Evolutionary conservation across 64 coral and sea anemone species (phyloP).

Genomic region (Montipora capricornis): DNA sequence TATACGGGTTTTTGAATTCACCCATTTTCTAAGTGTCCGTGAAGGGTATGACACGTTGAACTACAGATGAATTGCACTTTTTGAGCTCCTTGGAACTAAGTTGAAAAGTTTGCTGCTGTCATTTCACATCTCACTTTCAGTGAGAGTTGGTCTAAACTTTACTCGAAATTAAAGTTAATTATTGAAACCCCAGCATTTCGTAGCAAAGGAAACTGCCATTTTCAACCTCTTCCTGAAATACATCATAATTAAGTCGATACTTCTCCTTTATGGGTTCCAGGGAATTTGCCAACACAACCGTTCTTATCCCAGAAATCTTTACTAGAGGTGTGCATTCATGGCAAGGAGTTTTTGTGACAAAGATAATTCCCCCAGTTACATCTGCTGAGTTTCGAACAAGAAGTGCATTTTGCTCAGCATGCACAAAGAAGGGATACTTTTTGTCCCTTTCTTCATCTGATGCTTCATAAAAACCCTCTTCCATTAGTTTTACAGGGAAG

Average conservation of each 20-base stretch:
- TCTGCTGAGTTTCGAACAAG: not conserved
- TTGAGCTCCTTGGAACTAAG: too few species aligned
- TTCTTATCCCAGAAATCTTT: constrained; percentile 26
- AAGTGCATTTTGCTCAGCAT: constrained; percentile 51
- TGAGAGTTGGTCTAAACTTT: too few species aligned
- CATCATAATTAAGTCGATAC: constrained; percentile 32
- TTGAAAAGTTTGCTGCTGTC: too few species aligned
- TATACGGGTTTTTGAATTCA: too few species aligned
- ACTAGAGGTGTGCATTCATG: constrained; percentile 33
- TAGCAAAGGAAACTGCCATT: constrained; percentile 17
- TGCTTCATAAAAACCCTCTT: constrained; percentile 22
- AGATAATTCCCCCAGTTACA: not conserved
- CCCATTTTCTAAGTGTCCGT: too few species aligned
- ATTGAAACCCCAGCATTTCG: not conserved
- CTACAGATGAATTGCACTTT: too few species aligned
- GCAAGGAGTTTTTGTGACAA: constrained; percentile 41
- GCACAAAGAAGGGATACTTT: constrained; percentile 33
- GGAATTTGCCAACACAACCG: constrained; percentile 15
- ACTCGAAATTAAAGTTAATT: not conserved
- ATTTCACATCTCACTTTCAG: too few species aligned
- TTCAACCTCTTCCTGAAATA: constrained; percentile 22
- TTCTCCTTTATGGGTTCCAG: constrained; percentile 19
- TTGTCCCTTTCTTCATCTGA: constrained; percentile 22
- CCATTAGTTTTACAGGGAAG: constrained; percentile 8
- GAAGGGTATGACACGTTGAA: too few species aligned